Evolutionary conservation across 2,113 vertebrate species (phyloP).

Genomic region (Narcine bancroftii): DNA sequence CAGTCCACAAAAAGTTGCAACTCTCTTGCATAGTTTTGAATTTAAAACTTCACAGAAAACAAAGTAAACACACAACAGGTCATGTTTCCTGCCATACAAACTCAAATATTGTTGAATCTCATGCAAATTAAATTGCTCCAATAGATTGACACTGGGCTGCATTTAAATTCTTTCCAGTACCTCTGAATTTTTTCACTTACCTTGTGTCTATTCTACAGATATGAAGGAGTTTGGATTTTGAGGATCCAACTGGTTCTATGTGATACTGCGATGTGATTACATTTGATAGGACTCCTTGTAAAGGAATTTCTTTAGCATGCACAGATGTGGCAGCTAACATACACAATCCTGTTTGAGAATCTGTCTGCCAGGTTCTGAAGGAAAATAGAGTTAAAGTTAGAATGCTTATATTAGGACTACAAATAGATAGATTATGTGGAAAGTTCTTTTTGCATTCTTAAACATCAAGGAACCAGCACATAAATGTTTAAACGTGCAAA

Average conservation of each 20-base stretch:
- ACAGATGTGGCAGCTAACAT: constrained; percentile 59
- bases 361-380: constrained; percentile 60
- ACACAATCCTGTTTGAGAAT: constrained; percentile 51
- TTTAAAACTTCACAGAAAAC: too few relatives aligned
- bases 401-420: not conserved
- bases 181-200: constrained; percentile 43
- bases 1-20: too few relatives aligned
- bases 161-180: not conserved
- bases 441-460: too few relatives aligned
- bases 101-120: too few relatives aligned
- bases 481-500: too few relatives aligned
- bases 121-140: too few relatives aligned
- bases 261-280: constrained; percentile 60
- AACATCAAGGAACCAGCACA: too few relatives aligned
- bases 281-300: constrained; percentile 49
- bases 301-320: constrained; percentile 45
- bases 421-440: too few relatives aligned
- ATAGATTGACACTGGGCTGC: not conserved
- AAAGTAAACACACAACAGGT: too few relatives aligned
- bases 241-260: constrained; percentile 54
- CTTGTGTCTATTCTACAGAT: constrained; percentile 61
- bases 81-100: too few relatives aligned
- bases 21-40: too few relatives aligned
- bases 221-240: constrained; percentile 60
- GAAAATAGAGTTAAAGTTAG: not conserved